Percentiles rank a stretch among this genome's conserved stretches.
phyloP scores from a whole-genome alignment of 2,797 vertebrate genomes.

The Sphenopsis melanotis region DNA sequence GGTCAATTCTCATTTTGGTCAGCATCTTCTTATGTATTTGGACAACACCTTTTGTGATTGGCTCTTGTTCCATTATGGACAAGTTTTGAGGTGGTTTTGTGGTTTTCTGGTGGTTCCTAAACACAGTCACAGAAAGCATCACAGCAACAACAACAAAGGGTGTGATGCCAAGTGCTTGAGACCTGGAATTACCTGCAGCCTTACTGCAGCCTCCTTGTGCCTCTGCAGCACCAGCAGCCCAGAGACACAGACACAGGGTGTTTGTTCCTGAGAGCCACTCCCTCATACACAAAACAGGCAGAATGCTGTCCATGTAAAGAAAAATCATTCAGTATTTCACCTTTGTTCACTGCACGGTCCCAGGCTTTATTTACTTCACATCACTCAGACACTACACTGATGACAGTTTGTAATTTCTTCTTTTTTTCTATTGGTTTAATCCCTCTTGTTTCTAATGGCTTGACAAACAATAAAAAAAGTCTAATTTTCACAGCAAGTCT shows the following conservation, averaged over 20 bases:
- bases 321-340: background rate
- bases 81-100: background rate
- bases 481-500: background rate
- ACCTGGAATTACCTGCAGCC: background rate
- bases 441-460: background rate
- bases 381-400: background rate
- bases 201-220: background rate
- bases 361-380: background rate
- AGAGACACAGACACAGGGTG: accelerated
- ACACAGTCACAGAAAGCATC: background rate
- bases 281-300: background rate
- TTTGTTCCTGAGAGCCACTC: background rate
- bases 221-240: background rate
- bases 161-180: background rate
- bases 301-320: background rate
- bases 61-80: background rate
- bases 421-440: background rate
- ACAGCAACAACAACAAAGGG: too few relatives aligned
- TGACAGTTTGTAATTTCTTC: background rate
- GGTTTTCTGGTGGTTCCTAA: background rate
- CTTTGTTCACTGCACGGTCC: background rate
- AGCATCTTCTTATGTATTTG: background rate
- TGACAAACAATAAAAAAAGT: background rate
- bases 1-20: background rate
- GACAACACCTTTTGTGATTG: background rate